These are phyloP conservation scores for Ia io DNA, from an alignment of 2,113 vertebrate genomes.

Conservation along the genomic window DNA sequence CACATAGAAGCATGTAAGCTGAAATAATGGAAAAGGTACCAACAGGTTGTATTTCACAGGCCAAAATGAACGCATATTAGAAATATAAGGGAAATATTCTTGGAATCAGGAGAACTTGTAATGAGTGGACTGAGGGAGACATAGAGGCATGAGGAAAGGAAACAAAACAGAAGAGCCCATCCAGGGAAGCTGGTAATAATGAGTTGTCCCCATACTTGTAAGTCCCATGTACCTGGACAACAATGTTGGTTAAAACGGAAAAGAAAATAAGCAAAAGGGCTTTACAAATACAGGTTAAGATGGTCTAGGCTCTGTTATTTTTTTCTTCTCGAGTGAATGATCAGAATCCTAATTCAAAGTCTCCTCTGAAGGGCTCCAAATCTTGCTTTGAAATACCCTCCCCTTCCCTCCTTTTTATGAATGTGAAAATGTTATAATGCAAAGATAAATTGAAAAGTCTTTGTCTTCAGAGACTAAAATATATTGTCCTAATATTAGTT, in stretches of 20 bases:
- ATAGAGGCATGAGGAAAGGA: neutral
- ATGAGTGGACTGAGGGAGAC: neutral
- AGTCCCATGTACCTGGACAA: neutral
- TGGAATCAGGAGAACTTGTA: neutral
- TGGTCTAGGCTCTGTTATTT: neutral
- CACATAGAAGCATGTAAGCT: neutral
- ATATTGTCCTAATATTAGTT: slow-evolving; percentile 62
- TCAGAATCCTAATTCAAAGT: slow-evolving; percentile 53
- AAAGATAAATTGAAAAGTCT: slow-evolving; percentile 69
- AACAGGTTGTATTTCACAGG: neutral
- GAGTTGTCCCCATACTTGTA: neutral
- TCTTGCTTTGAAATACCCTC: slow-evolving; percentile 25
- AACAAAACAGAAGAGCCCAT: neutral
- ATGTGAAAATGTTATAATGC: slow-evolving; percentile 69
- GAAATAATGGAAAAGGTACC: neutral
- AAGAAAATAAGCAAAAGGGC: neutral
- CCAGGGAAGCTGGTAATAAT: neutral
- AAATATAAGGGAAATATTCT: neutral
- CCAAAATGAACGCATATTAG: neutral
- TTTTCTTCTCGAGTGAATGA: neutral
- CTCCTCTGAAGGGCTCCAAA: slow-evolving; percentile 5
- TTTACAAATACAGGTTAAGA: neutral
- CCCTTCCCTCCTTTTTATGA: slow-evolving; percentile 31
- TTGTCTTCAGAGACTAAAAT: slow-evolving; percentile 67
- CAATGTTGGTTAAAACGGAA: neutral